Evolutionary conservation across 2,888 invertebrate species (phyloP).

Genomic region (Nycteola revayana): DNA sequence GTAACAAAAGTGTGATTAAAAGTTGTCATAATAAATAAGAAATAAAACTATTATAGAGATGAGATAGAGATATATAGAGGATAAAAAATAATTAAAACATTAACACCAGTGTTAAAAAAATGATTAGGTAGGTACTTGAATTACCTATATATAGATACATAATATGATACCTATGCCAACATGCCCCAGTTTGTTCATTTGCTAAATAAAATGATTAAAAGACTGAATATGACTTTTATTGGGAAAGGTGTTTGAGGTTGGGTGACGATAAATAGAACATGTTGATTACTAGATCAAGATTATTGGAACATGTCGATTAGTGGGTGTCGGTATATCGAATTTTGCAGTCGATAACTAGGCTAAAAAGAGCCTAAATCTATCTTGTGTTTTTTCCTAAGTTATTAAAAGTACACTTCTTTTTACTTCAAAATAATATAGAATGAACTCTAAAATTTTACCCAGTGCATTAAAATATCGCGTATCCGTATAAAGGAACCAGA

Average conservation of each 20-base stretch:
- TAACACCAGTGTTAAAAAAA: constrained; percentile 5
- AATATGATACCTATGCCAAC: constrained; percentile 1
- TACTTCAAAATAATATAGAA: constrained; percentile 9
- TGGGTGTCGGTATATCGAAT: constrained; percentile 12
- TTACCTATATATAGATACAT: background rate
- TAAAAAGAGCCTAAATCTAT: constrained; percentile 8
- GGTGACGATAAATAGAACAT: background rate
- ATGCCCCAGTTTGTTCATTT: constrained; percentile 1
- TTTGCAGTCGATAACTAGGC: constrained; percentile 10
- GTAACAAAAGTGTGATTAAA: constrained; percentile 1
- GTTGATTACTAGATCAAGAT: constrained; percentile 11
- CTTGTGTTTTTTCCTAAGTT: constrained; percentile 8
- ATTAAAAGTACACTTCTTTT: constrained; percentile 9
- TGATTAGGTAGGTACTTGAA: background rate
- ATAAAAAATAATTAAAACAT: constrained; percentile 2
- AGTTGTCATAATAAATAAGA: constrained; percentile 1
- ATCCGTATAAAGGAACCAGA: constrained; percentile 7
- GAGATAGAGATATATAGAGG: no score
- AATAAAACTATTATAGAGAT: background rate
- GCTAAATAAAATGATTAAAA: constrained; percentile 7
- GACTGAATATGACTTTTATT: constrained; percentile 7
- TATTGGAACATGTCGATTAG: constrained; percentile 13
- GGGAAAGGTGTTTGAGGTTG: constrained; percentile 7
- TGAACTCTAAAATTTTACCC: constrained; percentile 9
- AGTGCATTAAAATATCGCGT: constrained; percentile 6